Conservation (phyloP, 2,888 invertebrate genomes). For the Drosophila pullipes region DNA sequence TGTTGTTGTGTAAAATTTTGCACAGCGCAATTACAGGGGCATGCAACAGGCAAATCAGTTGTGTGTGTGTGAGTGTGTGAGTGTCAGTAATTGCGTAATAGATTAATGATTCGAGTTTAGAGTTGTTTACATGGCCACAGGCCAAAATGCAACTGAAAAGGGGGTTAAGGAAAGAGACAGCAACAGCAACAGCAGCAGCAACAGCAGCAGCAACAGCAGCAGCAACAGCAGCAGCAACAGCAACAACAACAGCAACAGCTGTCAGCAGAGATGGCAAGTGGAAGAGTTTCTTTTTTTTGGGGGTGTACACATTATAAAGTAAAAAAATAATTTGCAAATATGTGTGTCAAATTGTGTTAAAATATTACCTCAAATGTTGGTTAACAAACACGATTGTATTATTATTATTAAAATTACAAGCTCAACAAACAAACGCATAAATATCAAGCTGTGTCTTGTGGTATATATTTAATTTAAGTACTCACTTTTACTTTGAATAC, state of each 20-base stretch:
- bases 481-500: not conserved
- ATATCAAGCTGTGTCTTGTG: not conserved
- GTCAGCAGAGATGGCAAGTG: too few relatives aligned
- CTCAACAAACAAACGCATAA: not conserved
- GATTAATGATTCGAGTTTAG: conserved; percentile 72
- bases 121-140: conserved; percentile 68
- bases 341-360: not conserved
- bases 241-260: not conserved
- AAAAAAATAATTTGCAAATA: too few relatives aligned
- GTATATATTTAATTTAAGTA: not conserved
- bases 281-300: not conserved
- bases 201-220: not conserved
- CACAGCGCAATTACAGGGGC: conserved; percentile 8
- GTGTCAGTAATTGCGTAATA: conserved; percentile 74
- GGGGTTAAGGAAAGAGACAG: conserved; percentile 16
- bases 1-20: conserved; percentile 41
- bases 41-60: conserved; percentile 53
- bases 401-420: not conserved
- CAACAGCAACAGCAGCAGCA: too few relatives aligned
- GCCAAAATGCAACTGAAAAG: conserved; percentile 55
- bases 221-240: too few relatives aligned
- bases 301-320: not conserved
- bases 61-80: conserved; percentile 30
- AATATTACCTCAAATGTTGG: not conserved
- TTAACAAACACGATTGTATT: not conserved